Evolutionary conservation across 2,797 vertebrate genomes (phyloP).

Genomic region (Bufotes viridis): DNA sequence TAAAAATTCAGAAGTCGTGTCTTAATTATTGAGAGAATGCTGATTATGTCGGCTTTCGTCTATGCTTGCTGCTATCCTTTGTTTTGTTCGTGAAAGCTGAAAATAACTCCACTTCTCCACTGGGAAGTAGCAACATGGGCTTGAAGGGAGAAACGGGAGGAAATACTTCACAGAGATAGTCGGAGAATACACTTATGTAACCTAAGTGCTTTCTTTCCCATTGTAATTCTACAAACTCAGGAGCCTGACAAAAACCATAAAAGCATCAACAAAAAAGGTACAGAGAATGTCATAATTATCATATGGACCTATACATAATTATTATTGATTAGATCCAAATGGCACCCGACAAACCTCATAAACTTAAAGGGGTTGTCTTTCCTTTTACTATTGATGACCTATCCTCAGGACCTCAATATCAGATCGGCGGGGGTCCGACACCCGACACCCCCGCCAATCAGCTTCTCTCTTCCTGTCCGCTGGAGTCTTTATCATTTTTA

Average conservation of each 20-base stretch:
- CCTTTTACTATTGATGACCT: no score
- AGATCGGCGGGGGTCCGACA: no score
- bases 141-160: neutral
- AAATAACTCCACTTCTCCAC: constrained; percentile 13
- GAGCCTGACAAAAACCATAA: neutral
- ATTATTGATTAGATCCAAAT: neutral
- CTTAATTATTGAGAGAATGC: neutral
- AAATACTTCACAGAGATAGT: constrained; percentile 11
- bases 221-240: neutral
- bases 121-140: constrained; percentile 5
- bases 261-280: neutral
- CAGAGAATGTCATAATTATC: neutral
- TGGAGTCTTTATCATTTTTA: no score
- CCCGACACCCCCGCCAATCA: no score
- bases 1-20: neutral
- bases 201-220: constrained; percentile 38
- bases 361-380: no score
- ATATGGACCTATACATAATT: neutral
- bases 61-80: neutral
- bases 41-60: neutral
- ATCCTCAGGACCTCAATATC: no score
- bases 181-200: constrained; percentile 10
- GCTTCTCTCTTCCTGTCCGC: no score
- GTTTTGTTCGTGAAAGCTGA: constrained; percentile 17
- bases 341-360: no score